phyloP scores from a whole-genome alignment of 2,797 vertebrate species.

The Sternotherus odoratus region DNA sequence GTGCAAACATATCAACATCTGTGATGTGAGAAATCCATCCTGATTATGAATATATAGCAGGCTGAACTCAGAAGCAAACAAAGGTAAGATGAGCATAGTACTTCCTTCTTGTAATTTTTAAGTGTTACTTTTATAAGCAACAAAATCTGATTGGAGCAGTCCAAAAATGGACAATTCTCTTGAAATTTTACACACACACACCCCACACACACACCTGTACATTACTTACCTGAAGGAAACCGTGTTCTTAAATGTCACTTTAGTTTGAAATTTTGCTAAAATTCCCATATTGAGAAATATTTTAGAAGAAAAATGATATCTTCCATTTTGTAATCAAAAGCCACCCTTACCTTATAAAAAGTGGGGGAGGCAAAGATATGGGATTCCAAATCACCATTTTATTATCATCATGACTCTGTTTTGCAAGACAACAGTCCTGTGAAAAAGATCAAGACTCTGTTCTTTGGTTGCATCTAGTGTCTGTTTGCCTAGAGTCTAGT shows the following conservation, averaged over 20 bases:
- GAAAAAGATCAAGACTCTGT: background rate
- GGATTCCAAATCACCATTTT: background rate
- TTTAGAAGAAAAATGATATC: background rate
- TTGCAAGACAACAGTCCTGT: background rate
- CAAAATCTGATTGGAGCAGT: background rate
- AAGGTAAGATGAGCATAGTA: background rate
- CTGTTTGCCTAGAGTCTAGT: background rate
- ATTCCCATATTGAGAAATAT: background rate
- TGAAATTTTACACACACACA: background rate
- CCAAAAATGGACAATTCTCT: background rate
- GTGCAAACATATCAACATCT: background rate
- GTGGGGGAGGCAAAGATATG: background rate
- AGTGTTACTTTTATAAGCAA: background rate
- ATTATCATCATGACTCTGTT: background rate
- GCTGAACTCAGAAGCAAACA: background rate
- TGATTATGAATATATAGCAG: background rate
- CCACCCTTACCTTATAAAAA: background rate
- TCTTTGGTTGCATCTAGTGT: background rate
- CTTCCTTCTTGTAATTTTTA: background rate
- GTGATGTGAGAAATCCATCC: background rate
- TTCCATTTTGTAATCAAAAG: background rate
- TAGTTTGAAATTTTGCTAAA: background rate
- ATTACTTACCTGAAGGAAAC: background rate
- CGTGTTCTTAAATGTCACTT: background rate
- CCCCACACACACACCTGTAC: background rate